Evolutionary conservation across 2,888 invertebrate genomes (phyloP), one percentile per base, ranked within the genome.

Genomic region (Tuberolachnus salignus): DNA sequence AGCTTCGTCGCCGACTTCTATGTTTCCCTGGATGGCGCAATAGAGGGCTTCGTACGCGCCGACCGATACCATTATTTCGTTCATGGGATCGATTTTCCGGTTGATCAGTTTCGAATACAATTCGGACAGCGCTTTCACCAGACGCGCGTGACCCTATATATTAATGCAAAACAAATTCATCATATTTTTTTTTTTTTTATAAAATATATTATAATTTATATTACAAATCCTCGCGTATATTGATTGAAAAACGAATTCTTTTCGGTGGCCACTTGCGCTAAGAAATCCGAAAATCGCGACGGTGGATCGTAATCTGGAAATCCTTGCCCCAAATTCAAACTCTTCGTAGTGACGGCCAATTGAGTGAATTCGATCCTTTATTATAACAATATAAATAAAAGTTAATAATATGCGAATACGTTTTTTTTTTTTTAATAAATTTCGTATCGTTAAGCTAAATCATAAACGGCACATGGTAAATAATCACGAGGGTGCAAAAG

Each of bases 31-130:
- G 81, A 98, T 92, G 13, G 94, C 87, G 67, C 92, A 91, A 86
- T 92, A 98, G 0, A 99, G 87, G 0, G 97, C 94, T 85, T 97
- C 96, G 85, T 98, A 99, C 1, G 98, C 99, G 9, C 99, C 99
- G 55, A 90, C 88, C 0, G 97, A 95, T 2, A 98, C 91, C 49
- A 98, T 84, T 61, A 99, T 88, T 86, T 99, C 97, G 80, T 89
- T 93, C 82, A 91, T 88, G 0, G 95, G 91, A 86, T 98, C 91
- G n/a, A 99, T 88, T 78, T 91, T 86, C 70, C 91, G 89, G 2
- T 90, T 89, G 69, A 95, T 86, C 23, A 97, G 85, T 66, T 91
- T 90, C 0, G 94, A 92, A 86, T 97, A 99, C 3, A 98, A 86
- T 84, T 94, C 93, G 0, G 93, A 87, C 49, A 99, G 84, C 0